phyloP scores from a whole-genome alignment of 2,888 invertebrate genomes.

The Eupithecia centaureata region DNA sequence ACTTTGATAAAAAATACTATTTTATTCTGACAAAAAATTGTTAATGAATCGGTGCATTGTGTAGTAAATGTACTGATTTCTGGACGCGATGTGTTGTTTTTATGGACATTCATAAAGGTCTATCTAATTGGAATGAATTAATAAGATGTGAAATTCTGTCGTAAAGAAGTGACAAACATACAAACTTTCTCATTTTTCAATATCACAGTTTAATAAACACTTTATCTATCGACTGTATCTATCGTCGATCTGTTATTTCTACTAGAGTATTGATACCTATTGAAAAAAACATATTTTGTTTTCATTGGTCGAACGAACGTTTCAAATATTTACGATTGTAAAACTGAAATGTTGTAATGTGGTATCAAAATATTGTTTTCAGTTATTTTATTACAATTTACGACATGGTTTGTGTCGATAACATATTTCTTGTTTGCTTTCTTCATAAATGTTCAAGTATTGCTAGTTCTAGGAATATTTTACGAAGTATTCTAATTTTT shows the following conservation, averaged over 20 bases:
- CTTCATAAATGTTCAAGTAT: background rate
- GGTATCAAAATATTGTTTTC: constrained; percentile 27
- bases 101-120: too few species aligned
- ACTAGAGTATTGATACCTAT: background rate
- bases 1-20: too few species aligned
- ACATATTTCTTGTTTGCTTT: constrained; percentile 12
- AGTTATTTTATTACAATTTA: constrained; percentile 15
- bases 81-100: too few species aligned
- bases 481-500: too few species aligned
- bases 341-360: constrained; percentile 30
- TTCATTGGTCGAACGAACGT: constrained; percentile 1
- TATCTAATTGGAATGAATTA: too few species aligned
- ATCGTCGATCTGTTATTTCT: background rate
- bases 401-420: constrained; percentile 13
- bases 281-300: background rate
- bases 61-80: too few species aligned
- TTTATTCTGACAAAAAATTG: too few species aligned
- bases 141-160: too few species aligned
- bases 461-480: background rate
- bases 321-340: constrained; percentile 28
- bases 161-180: too few species aligned
- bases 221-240: background rate
- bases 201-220: background rate
- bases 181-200: too few species aligned
- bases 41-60: too few species aligned